phyloP scores from a whole-genome alignment of 2,797 vertebrate species.

The Cyclopterus lumpus region DNA sequence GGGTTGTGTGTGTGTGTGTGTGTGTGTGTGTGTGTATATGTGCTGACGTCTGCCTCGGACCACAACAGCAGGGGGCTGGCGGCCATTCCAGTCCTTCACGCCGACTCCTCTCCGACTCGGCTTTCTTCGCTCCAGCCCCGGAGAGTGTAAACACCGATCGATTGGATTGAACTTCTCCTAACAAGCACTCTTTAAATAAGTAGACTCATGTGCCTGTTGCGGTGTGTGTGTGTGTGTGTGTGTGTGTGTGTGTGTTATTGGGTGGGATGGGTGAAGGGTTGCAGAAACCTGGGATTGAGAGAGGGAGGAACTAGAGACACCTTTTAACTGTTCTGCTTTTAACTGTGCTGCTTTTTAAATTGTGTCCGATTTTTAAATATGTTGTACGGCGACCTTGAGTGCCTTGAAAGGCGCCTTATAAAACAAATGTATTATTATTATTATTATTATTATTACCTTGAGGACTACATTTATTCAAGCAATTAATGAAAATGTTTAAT shows the following conservation, averaged over 20 bases:
- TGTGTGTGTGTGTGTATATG: too few relatives aligned
- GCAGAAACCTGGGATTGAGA: neutral
- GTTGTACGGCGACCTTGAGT: too few relatives aligned
- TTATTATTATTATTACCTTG: too few relatives aligned
- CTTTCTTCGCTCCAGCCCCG: conserved; percentile 45
- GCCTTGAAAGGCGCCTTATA: too few relatives aligned
- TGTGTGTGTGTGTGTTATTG: conserved; percentile 1
- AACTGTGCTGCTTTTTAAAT: too few relatives aligned
- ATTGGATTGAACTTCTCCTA: conserved; percentile 57
- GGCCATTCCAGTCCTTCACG: conserved; percentile 35
- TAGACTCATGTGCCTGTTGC: conserved; percentile 10
- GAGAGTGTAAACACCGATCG: conserved; percentile 64
- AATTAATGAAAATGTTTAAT: conserved; percentile 49
- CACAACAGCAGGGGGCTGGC: conserved; percentile 13
- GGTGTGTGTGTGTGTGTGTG: conserved; percentile 6
- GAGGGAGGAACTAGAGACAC: neutral
- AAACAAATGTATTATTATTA: too few relatives aligned
- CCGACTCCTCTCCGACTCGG: conserved; percentile 47
- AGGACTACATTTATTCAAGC: conserved; percentile 23
- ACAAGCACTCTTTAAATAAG: conserved; percentile 51
- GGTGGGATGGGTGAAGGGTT: neutral
- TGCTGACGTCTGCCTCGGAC: conserved; percentile 47
- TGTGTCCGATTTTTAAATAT: too few relatives aligned
- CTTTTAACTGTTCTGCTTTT: too few relatives aligned
- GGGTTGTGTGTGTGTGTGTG: too few relatives aligned